A percentile compares a stretch with the other conserved stretches of the same genome.
These are phyloP conservation scores for Lasioglossum malachurum DNA, from an alignment of 2,888 invertebrate genomes.

Conservation along the genomic window DNA sequence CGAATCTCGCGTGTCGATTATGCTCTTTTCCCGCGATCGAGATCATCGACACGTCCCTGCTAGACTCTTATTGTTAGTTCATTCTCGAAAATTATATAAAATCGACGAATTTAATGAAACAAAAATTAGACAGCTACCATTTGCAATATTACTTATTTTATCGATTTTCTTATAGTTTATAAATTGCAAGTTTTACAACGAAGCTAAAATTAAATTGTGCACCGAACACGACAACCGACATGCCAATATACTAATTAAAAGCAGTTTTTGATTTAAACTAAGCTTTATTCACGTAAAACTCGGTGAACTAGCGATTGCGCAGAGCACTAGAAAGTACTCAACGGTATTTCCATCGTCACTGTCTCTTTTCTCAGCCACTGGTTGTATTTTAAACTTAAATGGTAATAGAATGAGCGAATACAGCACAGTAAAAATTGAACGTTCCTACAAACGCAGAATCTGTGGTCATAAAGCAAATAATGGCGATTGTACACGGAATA, in stretches of 20 bases:
- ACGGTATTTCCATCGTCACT: neutral
- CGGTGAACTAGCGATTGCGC: neutral
- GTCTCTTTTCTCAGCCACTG: neutral
- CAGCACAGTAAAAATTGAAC: neutral
- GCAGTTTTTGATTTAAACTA: neutral
- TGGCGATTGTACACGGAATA: neutral
- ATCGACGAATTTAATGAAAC: too few relatives aligned
- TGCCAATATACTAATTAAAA: neutral
- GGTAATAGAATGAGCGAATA: neutral
- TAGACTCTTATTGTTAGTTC: neutral
- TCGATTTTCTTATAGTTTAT: too few relatives aligned
- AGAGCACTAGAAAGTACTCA: neutral
- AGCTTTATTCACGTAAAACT: neutral
- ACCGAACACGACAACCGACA: neutral
- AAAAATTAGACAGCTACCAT: too few relatives aligned
- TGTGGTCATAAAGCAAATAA: neutral
- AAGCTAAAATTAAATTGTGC: neutral
- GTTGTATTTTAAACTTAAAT: neutral
- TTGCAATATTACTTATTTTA: neutral
- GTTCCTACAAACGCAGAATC: neutral
- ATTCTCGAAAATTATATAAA: neutral
- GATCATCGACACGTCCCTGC: neutral
- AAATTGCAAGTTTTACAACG: neutral
- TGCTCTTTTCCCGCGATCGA: neutral
- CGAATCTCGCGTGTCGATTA: slow-evolving; percentile 25